Base-by-base conservation (phyloP, 2,113 vertebrate genomes). In the Steatornis caripensis region DNA sequence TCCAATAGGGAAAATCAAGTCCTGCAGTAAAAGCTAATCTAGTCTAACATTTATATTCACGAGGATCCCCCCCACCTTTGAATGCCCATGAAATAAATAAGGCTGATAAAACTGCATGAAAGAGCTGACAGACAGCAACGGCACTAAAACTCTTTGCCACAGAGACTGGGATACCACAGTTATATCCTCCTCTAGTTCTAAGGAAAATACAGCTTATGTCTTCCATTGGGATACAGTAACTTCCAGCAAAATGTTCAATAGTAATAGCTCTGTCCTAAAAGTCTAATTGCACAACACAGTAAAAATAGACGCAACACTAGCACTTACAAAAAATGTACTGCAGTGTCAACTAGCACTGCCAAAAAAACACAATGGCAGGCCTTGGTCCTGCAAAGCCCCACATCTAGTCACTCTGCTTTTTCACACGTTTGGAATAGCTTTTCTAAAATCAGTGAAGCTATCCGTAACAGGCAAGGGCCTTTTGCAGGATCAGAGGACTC, bases 401-500 rank as follows among this genome's bases (percentile, higher is more conserved):
- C 75, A 55, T 72, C 58, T 5, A 65, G 41, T 69, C 71, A 14
- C 37, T 46, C 68, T 55, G 86, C 85, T 79, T 78, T 49, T 70
- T 62, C 83, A 81, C 92, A 93, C 92, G 70, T 70, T 97, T 92
- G 90, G 92, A 86, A 93, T 0, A 84, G 92, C 71, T 93, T 72
- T 74, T 36, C 86, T 72, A 32, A 65, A 84, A 68, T n/a, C 76
- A 60, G 18, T 23, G 61, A 45, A 84, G 39, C 68, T 15, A n/a
- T 13, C 77, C 41, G 3, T 21, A 75, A 43, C 45, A 55, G 70
- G 30, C 81, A 88, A 68, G 30, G 48, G 66, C 57, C 83, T 55
- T 65, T 11, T 37, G 61, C 6, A 4, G 84, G 49, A 72, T 17
- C 45, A 32, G 57, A 48, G 69, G 23, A 66, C 61, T 91, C 77